phyloP scores from a whole-genome alignment of 2,113 vertebrate species.

The Notarius lentiginosus region DNA sequence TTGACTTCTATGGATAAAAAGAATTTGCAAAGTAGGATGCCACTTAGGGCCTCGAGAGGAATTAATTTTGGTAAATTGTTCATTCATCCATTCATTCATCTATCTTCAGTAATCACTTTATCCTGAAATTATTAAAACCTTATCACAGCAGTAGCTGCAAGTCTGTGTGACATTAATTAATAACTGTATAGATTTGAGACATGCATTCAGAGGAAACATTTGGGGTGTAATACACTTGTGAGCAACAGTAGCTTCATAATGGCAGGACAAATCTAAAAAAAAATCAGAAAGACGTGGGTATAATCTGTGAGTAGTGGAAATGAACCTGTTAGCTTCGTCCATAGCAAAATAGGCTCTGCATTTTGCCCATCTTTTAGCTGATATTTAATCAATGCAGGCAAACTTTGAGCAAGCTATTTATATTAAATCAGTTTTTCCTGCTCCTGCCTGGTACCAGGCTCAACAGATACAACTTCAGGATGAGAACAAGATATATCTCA shows the following conservation, averaged over 20 bases:
- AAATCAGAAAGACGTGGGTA: too few relatives aligned
- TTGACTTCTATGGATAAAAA: not conserved
- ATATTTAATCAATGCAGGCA: too few relatives aligned
- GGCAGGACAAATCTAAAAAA: not conserved
- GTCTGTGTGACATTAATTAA: not conserved
- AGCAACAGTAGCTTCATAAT: not conserved
- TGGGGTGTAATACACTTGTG: not conserved
- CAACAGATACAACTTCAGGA: too few relatives aligned
- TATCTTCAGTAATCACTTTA: not conserved
- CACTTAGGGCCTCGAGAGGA: not conserved
- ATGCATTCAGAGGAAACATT: not conserved
- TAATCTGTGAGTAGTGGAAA: too few relatives aligned
- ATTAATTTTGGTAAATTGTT: not conserved
- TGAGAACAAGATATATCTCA: too few relatives aligned
- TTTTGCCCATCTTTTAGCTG: too few relatives aligned
- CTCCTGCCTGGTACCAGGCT: too few relatives aligned
- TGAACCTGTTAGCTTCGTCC: too few relatives aligned
- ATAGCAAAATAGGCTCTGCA: too few relatives aligned
- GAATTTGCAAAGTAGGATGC: not conserved
- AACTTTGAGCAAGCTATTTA: too few relatives aligned
- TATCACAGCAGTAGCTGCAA: not conserved
- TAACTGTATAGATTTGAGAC: not conserved
- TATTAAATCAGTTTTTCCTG: too few relatives aligned
- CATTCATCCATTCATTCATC: not conserved
- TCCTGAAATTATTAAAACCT: not conserved